Evolutionary conservation across 2,113 vertebrate species (phyloP).

Genomic region (Actinemys pallida): DNA sequence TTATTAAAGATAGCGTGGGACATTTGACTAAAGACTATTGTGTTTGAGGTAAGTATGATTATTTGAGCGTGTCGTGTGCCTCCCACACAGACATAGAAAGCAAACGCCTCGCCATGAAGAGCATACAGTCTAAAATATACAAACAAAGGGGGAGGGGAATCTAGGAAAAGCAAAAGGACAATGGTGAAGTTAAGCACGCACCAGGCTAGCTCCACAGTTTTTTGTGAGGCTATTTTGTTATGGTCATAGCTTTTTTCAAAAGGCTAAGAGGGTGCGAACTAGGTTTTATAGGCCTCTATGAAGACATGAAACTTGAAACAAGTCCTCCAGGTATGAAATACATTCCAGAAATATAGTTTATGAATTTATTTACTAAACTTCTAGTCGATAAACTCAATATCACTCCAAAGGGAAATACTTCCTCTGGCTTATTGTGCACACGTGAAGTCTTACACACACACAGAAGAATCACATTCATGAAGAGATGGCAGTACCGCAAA

Average conservation of each 20-base stretch:
- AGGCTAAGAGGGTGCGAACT: background rate
- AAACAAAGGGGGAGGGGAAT: background rate
- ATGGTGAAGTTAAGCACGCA: background rate
- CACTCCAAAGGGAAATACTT: slow-evolving; percentile 46
- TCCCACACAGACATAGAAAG: background rate
- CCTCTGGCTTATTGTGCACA: background rate
- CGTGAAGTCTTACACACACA: background rate
- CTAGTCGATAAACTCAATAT: slow-evolving; percentile 52
- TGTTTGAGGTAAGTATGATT: background rate
- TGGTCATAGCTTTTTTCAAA: background rate
- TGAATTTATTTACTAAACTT: slow-evolving; percentile 48
- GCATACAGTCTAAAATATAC: background rate
- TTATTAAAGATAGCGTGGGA: background rate
- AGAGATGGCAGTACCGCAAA: background rate
- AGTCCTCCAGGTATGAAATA: slow-evolving; percentile 48
- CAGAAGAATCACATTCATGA: background rate
- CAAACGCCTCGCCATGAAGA: background rate
- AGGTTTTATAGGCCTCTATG: slow-evolving; percentile 48
- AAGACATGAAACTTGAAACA: slow-evolving; percentile 51
- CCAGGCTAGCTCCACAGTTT: background rate
- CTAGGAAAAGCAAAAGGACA: background rate
- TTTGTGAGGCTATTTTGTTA: background rate
- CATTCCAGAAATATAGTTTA: slow-evolving; percentile 3
- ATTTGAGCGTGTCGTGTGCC: background rate
- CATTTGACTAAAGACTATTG: background rate